Percentiles rank a stretch among this genome's conserved stretches.
Conservation (phyloP, 2,797 vertebrate species). For the Urosaurus nigricauda region DNA sequence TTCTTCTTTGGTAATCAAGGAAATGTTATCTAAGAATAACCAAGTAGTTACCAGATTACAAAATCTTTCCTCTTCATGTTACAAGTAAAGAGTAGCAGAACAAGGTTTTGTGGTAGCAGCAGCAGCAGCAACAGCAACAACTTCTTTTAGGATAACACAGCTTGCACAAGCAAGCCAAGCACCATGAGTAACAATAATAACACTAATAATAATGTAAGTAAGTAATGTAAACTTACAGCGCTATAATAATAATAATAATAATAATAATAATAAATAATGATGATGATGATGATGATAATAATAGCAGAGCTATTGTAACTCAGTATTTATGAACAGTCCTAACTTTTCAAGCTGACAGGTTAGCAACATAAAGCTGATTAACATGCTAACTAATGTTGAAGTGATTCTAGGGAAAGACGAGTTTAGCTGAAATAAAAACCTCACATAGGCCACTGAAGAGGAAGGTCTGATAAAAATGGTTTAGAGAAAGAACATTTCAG, state of each 20-base stretch:
- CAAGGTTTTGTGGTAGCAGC: constrained; percentile 28
- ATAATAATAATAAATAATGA: too few relatives aligned
- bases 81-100: constrained; percentile 15
- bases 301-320: too few relatives aligned
- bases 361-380: neutral
- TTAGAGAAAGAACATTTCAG: too few relatives aligned
- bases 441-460: neutral
- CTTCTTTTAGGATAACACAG: constrained; percentile 37
- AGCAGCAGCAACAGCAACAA: neutral
- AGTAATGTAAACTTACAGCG: too few relatives aligned
- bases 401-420: neutral
- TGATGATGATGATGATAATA: too few relatives aligned
- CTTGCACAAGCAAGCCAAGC: constrained; percentile 65
- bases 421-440: neutral
- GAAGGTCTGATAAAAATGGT: neutral
- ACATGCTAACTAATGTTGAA: neutral
- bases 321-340: too few relatives aligned
- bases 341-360: too few relatives aligned
- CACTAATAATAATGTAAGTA: too few relatives aligned
- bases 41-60: neutral
- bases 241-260: too few relatives aligned
- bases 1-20: constrained; percentile 92
- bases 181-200: constrained; percentile 40
- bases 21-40: constrained; percentile 83
- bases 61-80: constrained; percentile 15